Evolutionary conservation across 2,113 vertebrate species (phyloP), one percentile per base, ranked within the genome.

Genomic region (Blennius ocellaris): DNA sequence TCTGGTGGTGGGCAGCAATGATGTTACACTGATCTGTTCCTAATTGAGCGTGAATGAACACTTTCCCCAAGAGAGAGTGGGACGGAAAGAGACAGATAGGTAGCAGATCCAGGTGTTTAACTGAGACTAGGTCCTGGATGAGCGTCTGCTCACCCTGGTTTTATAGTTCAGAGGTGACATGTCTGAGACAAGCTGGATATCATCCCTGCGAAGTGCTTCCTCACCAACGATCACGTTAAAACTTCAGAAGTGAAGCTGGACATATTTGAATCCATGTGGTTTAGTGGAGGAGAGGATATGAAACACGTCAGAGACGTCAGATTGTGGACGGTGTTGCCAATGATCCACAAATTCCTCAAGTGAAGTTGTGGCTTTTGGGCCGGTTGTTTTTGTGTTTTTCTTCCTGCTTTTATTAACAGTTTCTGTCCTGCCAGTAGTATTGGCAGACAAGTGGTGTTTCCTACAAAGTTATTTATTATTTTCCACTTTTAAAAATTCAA

Each of bases 1-100:
- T 84, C 63, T 78, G 69, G 85, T 84, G 85, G 62, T 71, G 76
- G 75, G 78, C 87, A 87, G 80, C 71, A 65, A 76, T 90, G 93
- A 93, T 87, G 90, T 95, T 90, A 92, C 86, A 86, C 89, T 84
- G 86, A 91, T 89, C 89, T 76, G 15, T 62, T 87, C 67, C 83
- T 86, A 91, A 93, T 92, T 91, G 85, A 69, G 68, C 56, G 57
- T 81, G 80, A 82, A 67, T 73, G 69, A 77, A 14, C 52, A 60
- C 65, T 66, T 48, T n/a, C 52, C 47, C 73, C 30, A n/a, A n/a
- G n/a, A n/a, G n/a, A 68, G 65, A 71, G 59, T 52, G 56, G 55
- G 66, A 63, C 53, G 50, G 63, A 47, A 73, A 81, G 50, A 64
- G 70, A 48, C 6, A 17, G 61, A 68, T 50, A 79, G 79, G 86